These are phyloP conservation scores for Megalops cyprinoides DNA, from an alignment of 2,797 vertebrate species.

Conservation along the genomic window DNA sequence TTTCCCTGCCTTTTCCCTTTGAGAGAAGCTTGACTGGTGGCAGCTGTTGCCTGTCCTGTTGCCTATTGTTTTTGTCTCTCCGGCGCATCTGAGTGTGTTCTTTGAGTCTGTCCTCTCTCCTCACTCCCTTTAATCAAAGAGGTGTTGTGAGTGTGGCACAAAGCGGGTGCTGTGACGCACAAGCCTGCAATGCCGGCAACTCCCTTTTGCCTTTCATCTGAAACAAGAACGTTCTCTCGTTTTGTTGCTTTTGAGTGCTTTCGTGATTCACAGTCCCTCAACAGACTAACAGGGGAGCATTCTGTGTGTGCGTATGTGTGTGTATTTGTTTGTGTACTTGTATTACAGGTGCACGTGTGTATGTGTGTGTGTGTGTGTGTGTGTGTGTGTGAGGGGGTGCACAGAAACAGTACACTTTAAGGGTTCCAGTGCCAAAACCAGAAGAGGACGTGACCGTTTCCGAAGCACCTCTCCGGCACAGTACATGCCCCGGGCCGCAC, in stretches of 20 bases:
- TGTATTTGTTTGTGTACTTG: conserved; percentile 9
- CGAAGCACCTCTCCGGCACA: too few species aligned
- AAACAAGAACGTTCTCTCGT: conserved; percentile 61
- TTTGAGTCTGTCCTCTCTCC: neutral
- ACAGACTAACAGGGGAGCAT: conserved; percentile 55
- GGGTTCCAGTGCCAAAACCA: too few species aligned
- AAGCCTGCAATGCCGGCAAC: conserved; percentile 61
- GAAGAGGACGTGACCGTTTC: too few species aligned
- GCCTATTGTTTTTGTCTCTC: neutral
- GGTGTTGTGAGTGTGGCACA: conserved; percentile 52
- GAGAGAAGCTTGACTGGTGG: neutral
- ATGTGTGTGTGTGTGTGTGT: conserved; percentile 37
- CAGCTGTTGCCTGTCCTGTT: too few species aligned
- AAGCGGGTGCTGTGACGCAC: conserved; percentile 63
- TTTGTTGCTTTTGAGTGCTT: conserved; percentile 65
- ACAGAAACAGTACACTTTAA: neutral
- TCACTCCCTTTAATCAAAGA: neutral
- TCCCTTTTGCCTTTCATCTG: conserved; percentile 67
- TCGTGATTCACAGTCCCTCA: conserved; percentile 43
- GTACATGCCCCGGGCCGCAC: neutral
- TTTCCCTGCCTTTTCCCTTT: neutral
- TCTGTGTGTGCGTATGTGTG: conserved; percentile 52
- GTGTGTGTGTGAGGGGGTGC: conserved; percentile 37
- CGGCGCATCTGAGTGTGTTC: neutral
- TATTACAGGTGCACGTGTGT: conserved; percentile 55